Evolutionary conservation across 1,140 invertebrate genomes (phyloP).

Genomic region (Lordiphosa mommai): DNA sequence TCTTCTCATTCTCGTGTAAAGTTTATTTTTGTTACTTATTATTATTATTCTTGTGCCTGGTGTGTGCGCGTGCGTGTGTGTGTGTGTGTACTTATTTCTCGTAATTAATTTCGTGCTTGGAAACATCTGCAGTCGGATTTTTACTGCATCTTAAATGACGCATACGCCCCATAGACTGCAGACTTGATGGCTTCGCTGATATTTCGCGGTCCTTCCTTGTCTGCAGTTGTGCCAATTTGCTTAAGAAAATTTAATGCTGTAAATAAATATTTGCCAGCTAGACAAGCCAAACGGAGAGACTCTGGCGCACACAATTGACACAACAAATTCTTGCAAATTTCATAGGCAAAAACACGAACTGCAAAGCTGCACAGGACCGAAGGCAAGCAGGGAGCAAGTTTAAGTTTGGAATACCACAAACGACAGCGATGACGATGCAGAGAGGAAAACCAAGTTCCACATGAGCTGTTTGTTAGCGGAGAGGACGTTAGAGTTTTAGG

Average conservation of each 20-base stretch:
- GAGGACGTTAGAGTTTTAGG: background rate
- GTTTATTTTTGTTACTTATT: constrained; percentile 75
- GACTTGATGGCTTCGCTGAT: constrained; percentile 55
- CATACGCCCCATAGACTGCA: constrained; percentile 55
- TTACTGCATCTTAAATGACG: constrained; percentile 70
- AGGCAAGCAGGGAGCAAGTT: background rate
- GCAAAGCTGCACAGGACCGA: constrained; percentile 18
- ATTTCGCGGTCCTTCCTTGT: constrained; percentile 5
- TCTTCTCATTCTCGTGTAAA: constrained; percentile 48
- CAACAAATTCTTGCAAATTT: constrained; percentile 59
- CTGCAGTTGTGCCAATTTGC: constrained; percentile 46
- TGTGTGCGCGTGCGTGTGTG: constrained; percentile 2
- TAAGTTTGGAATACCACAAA: constrained; percentile 22
- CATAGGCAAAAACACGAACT: constrained; percentile 40
- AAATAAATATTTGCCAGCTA: constrained; percentile 43
- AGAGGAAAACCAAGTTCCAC: constrained; percentile 16
- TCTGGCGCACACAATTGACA: constrained; percentile 50
- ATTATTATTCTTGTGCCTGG: constrained; percentile 48
- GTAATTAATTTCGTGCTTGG: constrained; percentile 75
- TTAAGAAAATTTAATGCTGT: constrained; percentile 53
- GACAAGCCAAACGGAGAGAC: constrained; percentile 12
- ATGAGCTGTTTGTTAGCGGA: constrained; percentile 11
- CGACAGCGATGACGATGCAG: constrained; percentile 15
- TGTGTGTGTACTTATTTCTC: constrained; percentile 41
- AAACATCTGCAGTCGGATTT: constrained; percentile 73